phyloP scores from a whole-genome alignment of 2,888 invertebrate species.

The Caenorhabditis becei region DNA sequence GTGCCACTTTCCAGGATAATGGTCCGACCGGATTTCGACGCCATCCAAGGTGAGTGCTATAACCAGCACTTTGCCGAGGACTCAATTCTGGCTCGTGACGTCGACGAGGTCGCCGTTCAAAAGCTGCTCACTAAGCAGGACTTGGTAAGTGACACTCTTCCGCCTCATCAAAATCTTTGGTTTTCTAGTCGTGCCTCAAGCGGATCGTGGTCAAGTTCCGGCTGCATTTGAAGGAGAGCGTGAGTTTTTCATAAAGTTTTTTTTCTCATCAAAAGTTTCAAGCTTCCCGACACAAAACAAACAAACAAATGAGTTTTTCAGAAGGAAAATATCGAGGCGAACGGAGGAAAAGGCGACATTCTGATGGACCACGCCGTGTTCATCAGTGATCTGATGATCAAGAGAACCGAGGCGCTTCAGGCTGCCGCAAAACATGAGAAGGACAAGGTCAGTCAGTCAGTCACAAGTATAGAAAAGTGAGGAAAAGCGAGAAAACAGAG shows the following conservation, averaged over 20 bases:
- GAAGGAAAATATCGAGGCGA: constrained; percentile 24
- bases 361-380: constrained; percentile 32
- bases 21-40: constrained; percentile 19
- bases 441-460: constrained; percentile 34
- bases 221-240: constrained; percentile 26
- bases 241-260: constrained; percentile 11
- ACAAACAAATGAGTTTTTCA: not conserved
- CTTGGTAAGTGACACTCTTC: not conserved
- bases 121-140: constrained; percentile 34
- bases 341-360: constrained; percentile 19
- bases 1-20: not conserved
- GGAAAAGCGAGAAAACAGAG: no score
- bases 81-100: constrained; percentile 13
- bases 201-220: constrained; percentile 35
- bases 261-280: no score
- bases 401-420: constrained; percentile 12
- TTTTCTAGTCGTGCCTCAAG: constrained; percentile 26
- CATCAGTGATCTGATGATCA: constrained; percentile 34
- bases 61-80: constrained; percentile 15
- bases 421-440: constrained; percentile 27
- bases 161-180: not conserved
- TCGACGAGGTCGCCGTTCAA: not conserved
- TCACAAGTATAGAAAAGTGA: no score
- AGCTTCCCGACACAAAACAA: no score
- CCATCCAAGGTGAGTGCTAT: constrained; percentile 21